These are phyloP conservation scores for Desmodus rotundus DNA, from an alignment of 2,113 vertebrate species.

Conservation along the genomic window DNA sequence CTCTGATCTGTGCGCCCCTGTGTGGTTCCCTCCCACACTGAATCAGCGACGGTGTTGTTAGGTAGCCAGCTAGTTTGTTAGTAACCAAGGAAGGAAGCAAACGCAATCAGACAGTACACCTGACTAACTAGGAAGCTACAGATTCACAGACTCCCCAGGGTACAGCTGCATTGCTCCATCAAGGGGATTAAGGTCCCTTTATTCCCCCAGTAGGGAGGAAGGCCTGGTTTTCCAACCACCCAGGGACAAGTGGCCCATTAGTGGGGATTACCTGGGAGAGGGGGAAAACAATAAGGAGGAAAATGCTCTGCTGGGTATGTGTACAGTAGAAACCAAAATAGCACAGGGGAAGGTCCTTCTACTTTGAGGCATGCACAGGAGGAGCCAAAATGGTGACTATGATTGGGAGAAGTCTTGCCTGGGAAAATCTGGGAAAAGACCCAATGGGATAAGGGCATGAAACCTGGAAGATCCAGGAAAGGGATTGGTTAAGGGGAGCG, in stretches of 20 bases:
- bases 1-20: not conserved
- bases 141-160: not conserved
- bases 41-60: not conserved
- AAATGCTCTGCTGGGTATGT: too few relatives aligned
- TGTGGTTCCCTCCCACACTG: rapidly evolving
- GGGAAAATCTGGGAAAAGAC: not conserved
- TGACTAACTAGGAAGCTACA: not conserved
- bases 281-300: too few relatives aligned
- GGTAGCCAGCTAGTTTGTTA: not conserved
- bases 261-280: too few relatives aligned
- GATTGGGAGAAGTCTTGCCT: not conserved
- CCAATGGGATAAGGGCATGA: not conserved
- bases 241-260: too few relatives aligned
- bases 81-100: not conserved
- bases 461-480: not conserved
- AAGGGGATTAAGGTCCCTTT: not conserved
- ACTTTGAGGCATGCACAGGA: not conserved
- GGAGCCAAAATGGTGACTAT: not conserved
- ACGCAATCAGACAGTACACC: not conserved
- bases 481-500: not conserved
- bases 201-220: not conserved
- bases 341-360: too few relatives aligned
- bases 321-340: too few relatives aligned
- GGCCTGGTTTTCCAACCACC: not conserved
- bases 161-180: not conserved